Conservation (phyloP, 2,888 invertebrate genomes). For the Pollenia griseotomentosa region DNA sequence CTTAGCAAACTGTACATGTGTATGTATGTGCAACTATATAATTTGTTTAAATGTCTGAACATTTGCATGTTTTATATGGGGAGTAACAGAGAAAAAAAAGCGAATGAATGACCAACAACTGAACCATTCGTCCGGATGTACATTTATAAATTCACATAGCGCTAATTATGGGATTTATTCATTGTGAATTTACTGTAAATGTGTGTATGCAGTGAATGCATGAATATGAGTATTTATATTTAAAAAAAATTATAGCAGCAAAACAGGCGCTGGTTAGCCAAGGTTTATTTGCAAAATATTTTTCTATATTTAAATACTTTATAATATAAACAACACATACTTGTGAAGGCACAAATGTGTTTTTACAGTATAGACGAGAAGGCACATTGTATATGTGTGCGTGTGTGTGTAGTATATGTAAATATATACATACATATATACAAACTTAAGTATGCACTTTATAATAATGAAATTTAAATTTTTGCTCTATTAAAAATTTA, state of each 20-base stretch:
- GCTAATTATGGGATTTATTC: constrained; percentile 71
- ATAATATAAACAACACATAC: background rate
- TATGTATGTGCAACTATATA: background rate
- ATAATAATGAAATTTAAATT: constrained; percentile 42
- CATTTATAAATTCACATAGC: constrained; percentile 63
- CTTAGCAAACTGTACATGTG: background rate
- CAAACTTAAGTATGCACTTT: constrained; percentile 8
- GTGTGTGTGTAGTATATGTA: background rate
- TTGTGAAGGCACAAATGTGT: background rate
- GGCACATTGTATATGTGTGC: background rate
- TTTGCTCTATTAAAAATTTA: constrained; percentile 32
- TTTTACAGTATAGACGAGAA: no score
- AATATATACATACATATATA: no score
- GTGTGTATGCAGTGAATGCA: background rate
- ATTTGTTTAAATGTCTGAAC: constrained; percentile 42
- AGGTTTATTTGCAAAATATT: constrained; percentile 56
- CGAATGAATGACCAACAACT: constrained; percentile 41
- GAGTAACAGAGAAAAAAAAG: constrained; percentile 3
- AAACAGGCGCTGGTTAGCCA: constrained; percentile 14
- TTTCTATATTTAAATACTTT: constrained; percentile 6
- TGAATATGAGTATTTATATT: background rate
- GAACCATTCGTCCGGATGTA: constrained; percentile 57
- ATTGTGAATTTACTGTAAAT: constrained; percentile 48
- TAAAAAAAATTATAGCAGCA: constrained; percentile 13
- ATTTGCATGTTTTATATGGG: constrained; percentile 49